Conservation (phyloP, 2,797 vertebrate genomes). For the Dromococcyx pavoninus region DNA sequence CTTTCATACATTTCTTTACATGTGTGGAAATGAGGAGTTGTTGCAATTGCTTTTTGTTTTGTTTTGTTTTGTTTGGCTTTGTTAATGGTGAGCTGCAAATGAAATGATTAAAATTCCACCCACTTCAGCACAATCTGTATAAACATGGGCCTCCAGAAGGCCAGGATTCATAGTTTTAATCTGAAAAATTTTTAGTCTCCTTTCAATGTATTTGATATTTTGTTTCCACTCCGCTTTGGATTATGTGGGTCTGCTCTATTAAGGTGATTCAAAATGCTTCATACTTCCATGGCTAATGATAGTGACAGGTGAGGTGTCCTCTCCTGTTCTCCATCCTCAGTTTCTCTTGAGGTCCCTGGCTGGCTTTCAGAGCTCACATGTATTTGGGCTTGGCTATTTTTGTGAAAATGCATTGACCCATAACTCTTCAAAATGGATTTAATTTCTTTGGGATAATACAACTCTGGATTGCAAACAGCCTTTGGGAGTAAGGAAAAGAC, state of each 20-base stretch:
- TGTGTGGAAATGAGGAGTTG: neutral
- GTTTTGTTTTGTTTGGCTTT: conserved; percentile 38
- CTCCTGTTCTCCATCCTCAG: neutral
- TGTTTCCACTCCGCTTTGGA: neutral
- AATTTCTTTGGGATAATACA: neutral
- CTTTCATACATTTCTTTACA: neutral
- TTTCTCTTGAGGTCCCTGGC: neutral
- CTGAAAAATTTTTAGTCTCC: neutral
- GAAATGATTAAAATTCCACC: conserved; percentile 33
- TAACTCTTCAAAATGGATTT: neutral
- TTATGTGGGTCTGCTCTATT: neutral
- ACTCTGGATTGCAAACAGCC: neutral
- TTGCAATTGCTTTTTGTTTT: neutral
- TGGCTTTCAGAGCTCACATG: neutral
- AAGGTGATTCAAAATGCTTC: neutral
- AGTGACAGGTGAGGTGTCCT: neutral
- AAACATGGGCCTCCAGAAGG: neutral
- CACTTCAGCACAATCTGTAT: conserved; percentile 13
- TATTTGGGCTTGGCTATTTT: neutral
- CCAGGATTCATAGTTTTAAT: neutral
- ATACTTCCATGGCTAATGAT: neutral
- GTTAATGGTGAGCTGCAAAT: conserved; percentile 30
- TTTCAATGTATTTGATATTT: neutral
- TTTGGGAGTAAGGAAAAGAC: neutral
- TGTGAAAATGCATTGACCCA: neutral